These are phyloP conservation scores for Macrophya annulata DNA, from an alignment of 2,888 invertebrate genomes.

Conservation along the genomic window DNA sequence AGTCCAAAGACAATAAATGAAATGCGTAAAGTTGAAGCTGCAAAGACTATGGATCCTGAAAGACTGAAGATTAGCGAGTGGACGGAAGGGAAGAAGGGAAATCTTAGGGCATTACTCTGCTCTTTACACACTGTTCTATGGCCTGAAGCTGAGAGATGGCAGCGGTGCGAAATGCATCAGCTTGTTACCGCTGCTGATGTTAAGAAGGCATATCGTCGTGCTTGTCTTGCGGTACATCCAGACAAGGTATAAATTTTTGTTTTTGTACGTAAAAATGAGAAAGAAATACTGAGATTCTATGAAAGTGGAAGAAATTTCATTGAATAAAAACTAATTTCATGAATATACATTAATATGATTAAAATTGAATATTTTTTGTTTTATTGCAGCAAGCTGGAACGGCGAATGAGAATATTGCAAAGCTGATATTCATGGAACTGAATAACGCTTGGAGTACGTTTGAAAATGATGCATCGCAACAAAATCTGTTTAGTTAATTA, in stretches of 20 bases:
- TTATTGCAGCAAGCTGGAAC: slow-evolving; percentile 93
- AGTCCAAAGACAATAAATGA: slow-evolving; percentile 95
- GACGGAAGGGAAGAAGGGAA: slow-evolving; percentile 97
- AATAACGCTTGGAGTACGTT: slow-evolving; percentile 99
- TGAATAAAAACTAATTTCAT: slow-evolving; percentile 23
- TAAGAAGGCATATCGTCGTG: slow-evolving; percentile 96
- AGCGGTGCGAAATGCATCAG: slow-evolving; percentile 96
- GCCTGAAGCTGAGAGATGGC: slow-evolving; percentile 94
- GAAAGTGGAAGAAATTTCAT: background rate
- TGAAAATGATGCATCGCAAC: slow-evolving; percentile 92
- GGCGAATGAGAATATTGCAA: slow-evolving; percentile 95
- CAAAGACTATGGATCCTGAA: slow-evolving; percentile 95
- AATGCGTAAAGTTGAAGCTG: slow-evolving; percentile 94
- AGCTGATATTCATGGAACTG: slow-evolving; percentile 98
- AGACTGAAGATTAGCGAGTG: slow-evolving; percentile 91
- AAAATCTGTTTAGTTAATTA: slow-evolving; percentile 85
- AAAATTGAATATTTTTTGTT: slow-evolving; percentile 60
- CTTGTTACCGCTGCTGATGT: slow-evolving; percentile 96
- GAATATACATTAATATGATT: background rate
- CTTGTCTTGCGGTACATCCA: slow-evolving; percentile 98
- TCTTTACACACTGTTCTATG: slow-evolving; percentile 96
- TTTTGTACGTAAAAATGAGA: slow-evolving; percentile 16
- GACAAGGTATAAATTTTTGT: slow-evolving; percentile 90
- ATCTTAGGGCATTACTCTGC: slow-evolving; percentile 96
- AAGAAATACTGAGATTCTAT: slow-evolving; percentile 27